These are phyloP conservation scores for Eleutherodactylus coqui DNA, from an alignment of 2,797 vertebrate species.

Conservation along the genomic window DNA sequence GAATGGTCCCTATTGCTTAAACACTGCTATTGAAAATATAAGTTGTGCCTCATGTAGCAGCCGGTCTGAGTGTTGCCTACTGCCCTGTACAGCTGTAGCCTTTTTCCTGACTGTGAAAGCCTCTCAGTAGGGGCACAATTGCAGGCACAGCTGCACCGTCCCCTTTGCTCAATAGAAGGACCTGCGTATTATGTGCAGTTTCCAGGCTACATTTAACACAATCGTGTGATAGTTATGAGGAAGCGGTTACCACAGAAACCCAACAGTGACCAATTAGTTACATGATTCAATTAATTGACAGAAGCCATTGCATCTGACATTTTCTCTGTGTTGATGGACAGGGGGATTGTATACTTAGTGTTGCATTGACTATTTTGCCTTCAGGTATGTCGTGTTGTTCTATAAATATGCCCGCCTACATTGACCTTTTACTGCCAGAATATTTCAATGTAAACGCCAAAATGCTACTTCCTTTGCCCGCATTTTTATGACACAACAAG, in stretches of 20 bases:
- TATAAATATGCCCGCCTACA: not conserved
- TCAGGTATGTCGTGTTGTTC: not conserved
- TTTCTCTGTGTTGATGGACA: slow-evolving; percentile 72
- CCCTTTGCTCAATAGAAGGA: slow-evolving; percentile 74
- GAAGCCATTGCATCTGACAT: slow-evolving; percentile 81
- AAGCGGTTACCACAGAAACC: slow-evolving; percentile 86
- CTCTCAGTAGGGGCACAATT: slow-evolving; percentile 77
- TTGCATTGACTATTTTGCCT: slow-evolving; percentile 6
- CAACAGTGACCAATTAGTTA: slow-evolving; percentile 85
- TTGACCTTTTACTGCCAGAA: slow-evolving; percentile 9
- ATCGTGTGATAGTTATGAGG: slow-evolving; percentile 81
- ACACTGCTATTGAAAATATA: not conserved
- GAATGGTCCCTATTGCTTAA: too few relatives aligned
- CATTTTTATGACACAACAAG: slow-evolving; percentile 27
- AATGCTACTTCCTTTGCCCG: not conserved
- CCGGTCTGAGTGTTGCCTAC: slow-evolving; percentile 60
- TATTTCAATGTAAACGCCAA: not conserved
- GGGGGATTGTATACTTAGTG: slow-evolving; percentile 27
- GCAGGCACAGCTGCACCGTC: slow-evolving; percentile 75
- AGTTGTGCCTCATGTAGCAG: not conserved
- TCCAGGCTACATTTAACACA: slow-evolving; percentile 85
- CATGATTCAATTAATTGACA: slow-evolving; percentile 87
- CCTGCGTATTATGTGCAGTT: slow-evolving; percentile 74
- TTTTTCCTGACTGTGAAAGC: slow-evolving; percentile 45
- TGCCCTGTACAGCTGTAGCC: slow-evolving; percentile 71